phyloP scores from a whole-genome alignment of 2,113 vertebrate genomes.

The Podarcis muralis region DNA sequence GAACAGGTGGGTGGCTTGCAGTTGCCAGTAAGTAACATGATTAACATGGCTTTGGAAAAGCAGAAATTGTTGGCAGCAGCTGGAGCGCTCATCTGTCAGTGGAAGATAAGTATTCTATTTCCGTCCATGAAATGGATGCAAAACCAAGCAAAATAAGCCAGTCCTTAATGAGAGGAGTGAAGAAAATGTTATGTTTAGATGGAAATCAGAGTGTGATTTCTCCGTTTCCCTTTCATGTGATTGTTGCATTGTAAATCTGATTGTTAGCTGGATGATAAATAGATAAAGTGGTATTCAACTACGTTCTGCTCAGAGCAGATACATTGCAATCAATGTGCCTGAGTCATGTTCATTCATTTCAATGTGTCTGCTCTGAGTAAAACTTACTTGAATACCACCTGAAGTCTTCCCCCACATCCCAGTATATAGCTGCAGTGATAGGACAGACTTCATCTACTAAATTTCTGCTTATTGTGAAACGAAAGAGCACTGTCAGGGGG shows the following conservation, averaged over 20 bases:
- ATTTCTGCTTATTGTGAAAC: background rate
- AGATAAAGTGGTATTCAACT: background rate
- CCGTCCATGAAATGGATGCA: background rate
- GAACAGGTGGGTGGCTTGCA: background rate
- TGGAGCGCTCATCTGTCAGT: constrained; percentile 54
- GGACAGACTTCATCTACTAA: background rate
- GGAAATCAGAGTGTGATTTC: constrained; percentile 2
- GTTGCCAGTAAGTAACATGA: constrained; percentile 35
- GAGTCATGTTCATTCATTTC: no score
- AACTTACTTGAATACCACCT: no score
- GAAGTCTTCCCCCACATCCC: background rate
- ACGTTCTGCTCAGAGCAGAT: no score
- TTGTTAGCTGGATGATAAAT: background rate
- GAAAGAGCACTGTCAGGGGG: background rate
- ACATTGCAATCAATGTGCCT: no score
- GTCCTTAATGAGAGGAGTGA: background rate
- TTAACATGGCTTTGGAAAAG: constrained; percentile 58
- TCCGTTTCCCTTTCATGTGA: background rate
- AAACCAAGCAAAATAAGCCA: background rate
- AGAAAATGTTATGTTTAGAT: background rate
- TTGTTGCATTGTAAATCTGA: background rate
- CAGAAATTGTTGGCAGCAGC: constrained; percentile 38
- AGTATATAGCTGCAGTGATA: background rate
- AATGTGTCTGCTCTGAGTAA: no score
- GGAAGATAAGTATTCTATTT: constrained; percentile 5